Conservation (phyloP, 2,888 invertebrate species). For the Uloborus plumipes region DNA sequence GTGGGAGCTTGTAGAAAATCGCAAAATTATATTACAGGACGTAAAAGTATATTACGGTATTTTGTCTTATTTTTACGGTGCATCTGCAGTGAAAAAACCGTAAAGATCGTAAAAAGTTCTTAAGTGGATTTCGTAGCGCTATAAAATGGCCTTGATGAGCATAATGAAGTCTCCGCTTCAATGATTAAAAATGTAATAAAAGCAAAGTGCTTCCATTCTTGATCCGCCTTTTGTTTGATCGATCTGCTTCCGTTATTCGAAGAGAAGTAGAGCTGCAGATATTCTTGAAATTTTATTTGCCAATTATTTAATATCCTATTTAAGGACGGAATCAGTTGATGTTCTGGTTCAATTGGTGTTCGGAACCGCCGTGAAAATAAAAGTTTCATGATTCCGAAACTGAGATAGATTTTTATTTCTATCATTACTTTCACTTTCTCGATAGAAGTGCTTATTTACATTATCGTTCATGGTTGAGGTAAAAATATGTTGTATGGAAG, state of each 20-base stretch:
- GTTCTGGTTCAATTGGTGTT: no score
- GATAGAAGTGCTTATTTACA: no score
- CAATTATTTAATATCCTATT: no score
- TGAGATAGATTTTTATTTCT: no score
- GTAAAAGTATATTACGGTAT: constrained; percentile 25
- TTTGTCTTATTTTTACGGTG: constrained; percentile 23
- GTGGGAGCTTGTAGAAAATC: constrained; percentile 16
- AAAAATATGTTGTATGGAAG: no score
- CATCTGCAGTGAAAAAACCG: constrained; percentile 3
- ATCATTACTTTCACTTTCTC: no score
- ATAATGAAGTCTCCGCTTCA: constrained; percentile 27
- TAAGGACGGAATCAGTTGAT: no score
- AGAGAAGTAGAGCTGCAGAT: no score
- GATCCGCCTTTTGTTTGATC: constrained; percentile 8
- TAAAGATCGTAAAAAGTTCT: constrained; percentile 24
- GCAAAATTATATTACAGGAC: constrained; percentile 9
- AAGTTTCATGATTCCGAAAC: no score
- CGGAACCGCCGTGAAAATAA: no score
- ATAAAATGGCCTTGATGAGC: constrained; percentile 28
- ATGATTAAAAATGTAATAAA: constrained; percentile 26
- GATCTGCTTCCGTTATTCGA: neutral
- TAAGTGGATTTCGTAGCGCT: constrained; percentile 28
- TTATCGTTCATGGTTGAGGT: no score
- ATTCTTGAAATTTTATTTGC: no score
- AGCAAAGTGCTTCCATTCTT: neutral